Evolutionary conservation across 2,888 invertebrate genomes (phyloP).

Genomic region (Hydrotaea cyrtoneurina): DNA sequence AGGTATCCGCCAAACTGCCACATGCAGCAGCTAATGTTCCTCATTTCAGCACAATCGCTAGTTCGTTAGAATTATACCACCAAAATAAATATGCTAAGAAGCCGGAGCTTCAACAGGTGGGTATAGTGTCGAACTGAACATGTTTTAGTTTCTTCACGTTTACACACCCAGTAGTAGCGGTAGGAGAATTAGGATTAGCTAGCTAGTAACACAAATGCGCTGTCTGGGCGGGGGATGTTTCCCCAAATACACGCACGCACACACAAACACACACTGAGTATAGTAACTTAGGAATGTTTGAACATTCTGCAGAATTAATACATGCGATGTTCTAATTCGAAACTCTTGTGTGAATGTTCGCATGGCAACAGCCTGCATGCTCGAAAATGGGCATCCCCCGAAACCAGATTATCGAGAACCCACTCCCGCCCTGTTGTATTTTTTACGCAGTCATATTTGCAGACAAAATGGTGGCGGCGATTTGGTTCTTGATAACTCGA

Average conservation of each 20-base stretch:
- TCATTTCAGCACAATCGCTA: constrained; percentile 77
- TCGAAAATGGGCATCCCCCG: too few relatives aligned
- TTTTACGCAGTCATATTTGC: background rate
- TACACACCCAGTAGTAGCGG: constrained; percentile 29
- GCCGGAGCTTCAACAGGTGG: constrained; percentile 79
- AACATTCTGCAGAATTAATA: background rate
- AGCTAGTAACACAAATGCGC: background rate
- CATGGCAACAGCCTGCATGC: too few relatives aligned
- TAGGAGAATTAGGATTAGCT: background rate
- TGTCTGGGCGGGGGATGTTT: background rate
- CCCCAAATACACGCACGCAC: background rate
- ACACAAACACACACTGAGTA: background rate
- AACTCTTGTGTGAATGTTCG: too few relatives aligned
- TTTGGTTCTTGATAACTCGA: background rate
- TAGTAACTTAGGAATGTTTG: background rate
- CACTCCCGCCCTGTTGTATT: background rate
- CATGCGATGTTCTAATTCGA: background rate
- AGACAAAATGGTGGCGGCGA: background rate
- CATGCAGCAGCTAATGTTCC: constrained; percentile 74
- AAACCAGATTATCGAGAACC: too few relatives aligned
- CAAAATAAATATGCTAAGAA: constrained; percentile 80
- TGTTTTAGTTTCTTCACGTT: constrained; percentile 53
- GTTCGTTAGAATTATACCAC: constrained; percentile 80
- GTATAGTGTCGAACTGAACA: constrained; percentile 68
- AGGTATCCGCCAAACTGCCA: constrained; percentile 73